These are phyloP conservation scores for Anniella stebbinsi DNA, from an alignment of 2,797 vertebrate species.

Conservation along the genomic window DNA sequence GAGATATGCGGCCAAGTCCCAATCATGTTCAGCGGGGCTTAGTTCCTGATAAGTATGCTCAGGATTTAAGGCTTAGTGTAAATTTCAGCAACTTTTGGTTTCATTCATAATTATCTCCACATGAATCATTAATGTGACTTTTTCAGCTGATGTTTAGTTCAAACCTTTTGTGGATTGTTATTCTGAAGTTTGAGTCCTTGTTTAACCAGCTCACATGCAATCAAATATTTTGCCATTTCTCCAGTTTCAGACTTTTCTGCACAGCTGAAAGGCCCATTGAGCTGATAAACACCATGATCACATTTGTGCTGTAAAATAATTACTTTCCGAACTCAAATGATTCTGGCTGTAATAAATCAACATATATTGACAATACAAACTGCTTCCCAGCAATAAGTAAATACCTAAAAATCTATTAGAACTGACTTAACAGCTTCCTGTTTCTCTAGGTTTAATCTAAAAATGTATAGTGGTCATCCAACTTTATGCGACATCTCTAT, in stretches of 20 bases:
- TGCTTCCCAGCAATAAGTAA: neutral
- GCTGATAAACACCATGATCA: slow-evolving; percentile 15
- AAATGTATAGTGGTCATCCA: neutral
- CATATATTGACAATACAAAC: slow-evolving; percentile 33
- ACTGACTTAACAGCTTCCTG: slow-evolving; percentile 30
- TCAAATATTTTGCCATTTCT: slow-evolving; percentile 24
- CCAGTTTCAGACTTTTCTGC: neutral
- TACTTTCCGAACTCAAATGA: slow-evolving; percentile 31
- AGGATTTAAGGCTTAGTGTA: neutral
- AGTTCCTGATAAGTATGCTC: neutral
- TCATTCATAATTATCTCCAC: neutral
- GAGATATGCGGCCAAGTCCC: neutral
- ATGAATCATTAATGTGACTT: slow-evolving; percentile 55
- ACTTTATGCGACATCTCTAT: neutral
- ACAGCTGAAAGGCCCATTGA: slow-evolving; percentile 4
- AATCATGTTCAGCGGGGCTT: neutral
- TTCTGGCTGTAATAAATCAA: slow-evolving; percentile 29
- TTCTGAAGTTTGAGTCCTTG: slow-evolving; percentile 35
- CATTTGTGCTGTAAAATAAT: slow-evolving; percentile 38
- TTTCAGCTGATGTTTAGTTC: slow-evolving; percentile 44
- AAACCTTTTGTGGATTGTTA: slow-evolving; percentile 53
- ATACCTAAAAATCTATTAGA: slow-evolving; percentile 28
- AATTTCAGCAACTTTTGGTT: neutral
- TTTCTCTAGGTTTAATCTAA: slow-evolving; percentile 51
- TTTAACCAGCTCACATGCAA: slow-evolving; percentile 11